Base-by-base conservation (phyloP, 2,113 vertebrate genomes). In the Corvus hawaiiensis region DNA sequence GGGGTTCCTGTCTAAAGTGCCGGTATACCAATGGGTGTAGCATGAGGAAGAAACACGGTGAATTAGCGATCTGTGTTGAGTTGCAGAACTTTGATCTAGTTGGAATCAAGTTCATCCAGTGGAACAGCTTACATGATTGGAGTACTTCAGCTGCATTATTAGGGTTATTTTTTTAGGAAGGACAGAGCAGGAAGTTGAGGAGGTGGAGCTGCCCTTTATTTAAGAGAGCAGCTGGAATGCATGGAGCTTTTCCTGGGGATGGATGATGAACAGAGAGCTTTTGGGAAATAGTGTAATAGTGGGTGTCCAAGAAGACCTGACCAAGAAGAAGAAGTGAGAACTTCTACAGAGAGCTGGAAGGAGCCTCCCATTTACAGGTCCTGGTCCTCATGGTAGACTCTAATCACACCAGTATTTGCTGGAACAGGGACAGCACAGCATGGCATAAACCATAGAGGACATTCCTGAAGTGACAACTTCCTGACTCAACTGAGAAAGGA, bases 61-160 rank as follows among this genome's bases (percentile, higher is more conserved):
- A 83, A 62, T 39, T n/a, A 56, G n/a, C 0, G 0, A 27, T 68
- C 44, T 43, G 1, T n/a, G 23, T 68, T 52, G 37, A 54, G 28
- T 32, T 49, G 11, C 13, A 81, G 22, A 9, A 44, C 12, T 44
- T 63, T 33, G 26, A 16, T 41, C 48, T 81, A 44, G 10, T 8
- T 59, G 35, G 62, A 61, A 61, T 46, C 30, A 66, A 0, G 1
- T 3, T 35, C 27, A 44, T 23, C 10, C 18, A 44, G 28, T 44
- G 43, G 32, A 43, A 44, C 19, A 18, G 5, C 7, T 80, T 16
- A 39, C 7, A 28, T 27, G 18, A 30, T 9, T 95, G 11, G 6
- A 67, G 9, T 35, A 27, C 7, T 67, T 16, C 7, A 62, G 3
- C 30, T 51, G 32, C 44, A 10, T 54, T 62, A 32, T 52, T 62